These are phyloP conservation scores for Scaptomyza cyrtandrae DNA, from an alignment of 2,888 invertebrate species.

Conservation along the genomic window DNA sequence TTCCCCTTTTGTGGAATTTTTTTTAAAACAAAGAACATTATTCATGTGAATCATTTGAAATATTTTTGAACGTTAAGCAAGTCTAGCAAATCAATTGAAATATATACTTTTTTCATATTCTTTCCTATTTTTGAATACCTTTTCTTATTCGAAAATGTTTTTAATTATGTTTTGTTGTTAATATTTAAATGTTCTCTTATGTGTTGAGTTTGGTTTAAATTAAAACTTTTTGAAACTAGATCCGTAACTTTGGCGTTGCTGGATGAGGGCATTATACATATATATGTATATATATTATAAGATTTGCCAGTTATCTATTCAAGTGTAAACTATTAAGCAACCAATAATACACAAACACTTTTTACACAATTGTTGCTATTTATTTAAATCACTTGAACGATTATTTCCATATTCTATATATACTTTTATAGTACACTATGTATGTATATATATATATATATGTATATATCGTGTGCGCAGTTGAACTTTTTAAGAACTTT, in stretches of 20 bases:
- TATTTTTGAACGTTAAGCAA: background rate
- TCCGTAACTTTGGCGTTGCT: constrained; percentile 72
- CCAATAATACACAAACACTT: constrained; percentile 28
- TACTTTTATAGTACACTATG: constrained; percentile 1
- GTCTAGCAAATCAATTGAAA: constrained; percentile 38
- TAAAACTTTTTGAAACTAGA: constrained; percentile 55
- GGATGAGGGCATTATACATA: background rate
- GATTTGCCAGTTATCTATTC: constrained; percentile 14
- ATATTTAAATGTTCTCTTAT: constrained; percentile 14
- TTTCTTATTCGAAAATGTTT: constrained; percentile 64
- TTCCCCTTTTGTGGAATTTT: constrained; percentile 7
- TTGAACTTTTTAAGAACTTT: constrained; percentile 27
- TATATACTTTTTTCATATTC: background rate
- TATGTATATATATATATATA: constrained; percentile 28
- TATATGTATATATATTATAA: constrained; percentile 2
- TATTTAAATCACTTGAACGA: constrained; percentile 42
- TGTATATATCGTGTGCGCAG: constrained; percentile 14
- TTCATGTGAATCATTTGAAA: background rate
- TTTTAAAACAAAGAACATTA: background rate
- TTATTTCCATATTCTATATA: constrained; percentile 20
- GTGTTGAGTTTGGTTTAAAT: no score
- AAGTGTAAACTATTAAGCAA: constrained; percentile 24
- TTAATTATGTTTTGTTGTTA: constrained; percentile 2
- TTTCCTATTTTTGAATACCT: constrained; percentile 59
- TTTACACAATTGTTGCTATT: constrained; percentile 45